Conservation (phyloP, 2,113 vertebrate genomes). For the Phrynocephalus versicolor region DNA sequence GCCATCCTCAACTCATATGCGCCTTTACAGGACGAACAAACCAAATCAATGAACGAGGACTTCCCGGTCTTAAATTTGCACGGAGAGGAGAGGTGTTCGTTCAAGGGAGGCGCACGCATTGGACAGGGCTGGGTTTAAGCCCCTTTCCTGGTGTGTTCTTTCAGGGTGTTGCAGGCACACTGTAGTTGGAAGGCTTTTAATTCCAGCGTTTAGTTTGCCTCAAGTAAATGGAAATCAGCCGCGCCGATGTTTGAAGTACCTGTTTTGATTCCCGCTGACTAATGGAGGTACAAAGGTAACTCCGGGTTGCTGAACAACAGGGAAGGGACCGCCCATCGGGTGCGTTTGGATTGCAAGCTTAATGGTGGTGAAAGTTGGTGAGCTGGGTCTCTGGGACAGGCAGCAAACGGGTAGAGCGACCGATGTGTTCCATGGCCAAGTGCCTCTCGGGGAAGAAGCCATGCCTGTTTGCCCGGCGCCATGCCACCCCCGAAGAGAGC, state of each 20-base stretch:
- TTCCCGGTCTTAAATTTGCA: neutral
- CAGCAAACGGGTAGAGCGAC: neutral
- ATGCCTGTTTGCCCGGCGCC: neutral
- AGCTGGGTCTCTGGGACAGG: neutral
- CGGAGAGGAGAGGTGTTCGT: neutral
- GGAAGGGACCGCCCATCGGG: neutral
- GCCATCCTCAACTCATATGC: neutral
- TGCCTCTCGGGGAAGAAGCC: neutral
- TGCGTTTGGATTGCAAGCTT: slow-evolving; percentile 24
- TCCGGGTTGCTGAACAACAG: neutral
- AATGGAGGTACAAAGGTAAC: neutral
- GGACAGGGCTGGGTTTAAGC: neutral
- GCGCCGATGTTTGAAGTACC: neutral
- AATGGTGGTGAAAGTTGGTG: slow-evolving; percentile 18
- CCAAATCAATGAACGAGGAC: neutral
- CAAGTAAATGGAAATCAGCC: neutral
- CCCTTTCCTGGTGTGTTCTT: no score
- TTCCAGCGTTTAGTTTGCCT: neutral
- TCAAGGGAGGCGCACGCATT: neutral
- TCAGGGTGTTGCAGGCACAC: no score
- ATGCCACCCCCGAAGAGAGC: neutral
- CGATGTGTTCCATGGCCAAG: neutral
- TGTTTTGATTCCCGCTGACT: neutral
- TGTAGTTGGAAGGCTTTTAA: no score
- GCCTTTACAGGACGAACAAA: neutral